phyloP scores from a whole-genome alignment of 2,888 invertebrate species.

The Pherbina coryleti region DNA sequence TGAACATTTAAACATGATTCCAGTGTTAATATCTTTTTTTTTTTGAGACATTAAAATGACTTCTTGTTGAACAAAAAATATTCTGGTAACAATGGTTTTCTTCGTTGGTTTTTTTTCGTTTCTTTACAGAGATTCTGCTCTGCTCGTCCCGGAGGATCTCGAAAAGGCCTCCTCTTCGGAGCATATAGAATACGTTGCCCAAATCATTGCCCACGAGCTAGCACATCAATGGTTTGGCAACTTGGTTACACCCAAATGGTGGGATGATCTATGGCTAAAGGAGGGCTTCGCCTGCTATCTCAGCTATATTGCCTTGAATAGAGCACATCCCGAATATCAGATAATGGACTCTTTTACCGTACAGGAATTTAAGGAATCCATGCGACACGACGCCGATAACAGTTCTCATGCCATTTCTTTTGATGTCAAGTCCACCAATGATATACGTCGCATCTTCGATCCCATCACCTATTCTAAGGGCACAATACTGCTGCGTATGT shows the following conservation, averaged over 20 bases:
- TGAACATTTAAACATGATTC: not conserved
- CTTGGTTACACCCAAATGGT: conserved; percentile 81
- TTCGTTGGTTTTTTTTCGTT: not conserved
- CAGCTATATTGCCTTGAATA: conserved; percentile 68
- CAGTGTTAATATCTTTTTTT: not conserved
- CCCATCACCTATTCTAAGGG: conserved; percentile 81
- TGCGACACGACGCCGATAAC: conserved; percentile 74
- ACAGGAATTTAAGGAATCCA: conserved; percentile 72
- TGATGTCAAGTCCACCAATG: conserved; percentile 73
- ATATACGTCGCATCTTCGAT: conserved; percentile 79
- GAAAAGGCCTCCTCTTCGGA: conserved; percentile 70
- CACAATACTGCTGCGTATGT: conserved; percentile 80
- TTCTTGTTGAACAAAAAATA: not conserved
- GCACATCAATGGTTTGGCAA: conserved; percentile 89
- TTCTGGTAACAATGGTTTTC: not conserved
- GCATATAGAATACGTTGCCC: conserved; percentile 76
- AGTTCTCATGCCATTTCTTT: conserved; percentile 78
- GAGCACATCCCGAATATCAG: conserved; percentile 73
- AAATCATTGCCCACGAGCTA: conserved; percentile 81
- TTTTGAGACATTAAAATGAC: not conserved
- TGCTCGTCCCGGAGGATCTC: conserved; percentile 70
- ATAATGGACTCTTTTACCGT: conserved; percentile 73
- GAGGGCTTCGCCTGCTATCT: conserved; percentile 73
- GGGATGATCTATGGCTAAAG: conserved; percentile 80
- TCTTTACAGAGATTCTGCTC: conserved; percentile 73